Evolutionary conservation across 2,113 vertebrate species (phyloP), one percentile per base, ranked within the genome.

Genomic region (Falco punctatus): DNA sequence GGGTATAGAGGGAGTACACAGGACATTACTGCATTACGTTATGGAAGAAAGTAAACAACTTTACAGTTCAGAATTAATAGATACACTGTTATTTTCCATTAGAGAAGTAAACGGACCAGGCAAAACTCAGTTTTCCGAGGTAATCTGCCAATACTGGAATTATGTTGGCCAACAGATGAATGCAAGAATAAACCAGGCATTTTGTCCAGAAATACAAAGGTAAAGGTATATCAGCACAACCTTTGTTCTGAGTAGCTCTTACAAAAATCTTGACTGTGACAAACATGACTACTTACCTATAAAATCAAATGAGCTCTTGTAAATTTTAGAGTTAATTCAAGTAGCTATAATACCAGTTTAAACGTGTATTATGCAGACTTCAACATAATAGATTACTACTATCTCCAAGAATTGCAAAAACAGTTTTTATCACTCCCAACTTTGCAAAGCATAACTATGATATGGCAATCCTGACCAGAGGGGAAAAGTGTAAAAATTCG

Each of bases 381-480:
- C 19, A 59, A 14, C 24, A 8, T 17, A 67, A 48, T 2, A 66
- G 5, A 15, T 40, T 20, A 24, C 10, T 78, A 23, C 5, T 16
- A 65, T 10, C 27, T 20, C 16, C 3, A 62, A 32, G 11, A 51
- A 54, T 2, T 59, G 13, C 7, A 81, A 57, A 70, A 15, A 5
- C 11, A 82, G 19, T 15, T 80, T 59, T 75, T 66, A 18, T 54
- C 28, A 33, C 16, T 58, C 24, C 27, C 33, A 52, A 5, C 21
- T 40, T 62, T 62, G 7, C 9, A 28, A 48, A 55, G 13, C 0
- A 0, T 14, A 71, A 40, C 46, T 44, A 23, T 0, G 5, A 22
- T 18, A 2, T 35, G 49, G 17, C 8, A 85, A 62, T 8, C 9
- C 23, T 44, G 13, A 42, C 3, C 42, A 21, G 13, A 3, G 23